Percentiles rank a stretch among this genome's conserved stretches.
phyloP scores from a whole-genome alignment of 92 coral and sea anemone species.

The Umimayanthus kanabou region DNA sequence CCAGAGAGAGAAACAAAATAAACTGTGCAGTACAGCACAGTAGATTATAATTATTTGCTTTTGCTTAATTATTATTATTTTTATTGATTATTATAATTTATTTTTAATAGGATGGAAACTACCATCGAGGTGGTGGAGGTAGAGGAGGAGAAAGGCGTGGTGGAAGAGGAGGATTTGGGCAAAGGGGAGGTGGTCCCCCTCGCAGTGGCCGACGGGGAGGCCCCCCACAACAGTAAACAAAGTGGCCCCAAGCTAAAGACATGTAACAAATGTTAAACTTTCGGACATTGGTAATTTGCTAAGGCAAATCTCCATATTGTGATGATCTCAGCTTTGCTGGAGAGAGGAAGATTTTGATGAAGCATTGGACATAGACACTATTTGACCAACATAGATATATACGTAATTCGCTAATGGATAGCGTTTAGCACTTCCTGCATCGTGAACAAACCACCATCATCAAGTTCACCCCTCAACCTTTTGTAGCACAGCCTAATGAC shows the following conservation, averaged over 20 bases:
- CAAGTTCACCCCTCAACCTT: not conserved
- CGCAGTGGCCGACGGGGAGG: conserved; percentile 77
- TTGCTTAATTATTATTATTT: not conserved
- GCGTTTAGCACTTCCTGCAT: not conserved
- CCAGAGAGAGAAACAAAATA: too few relatives aligned
- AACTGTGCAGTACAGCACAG: not conserved
- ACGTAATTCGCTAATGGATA: conserved; percentile 17
- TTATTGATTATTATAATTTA: not conserved
- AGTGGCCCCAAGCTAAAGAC: not conserved
- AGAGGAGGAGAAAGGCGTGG: conserved; percentile 78
- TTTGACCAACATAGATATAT: conserved; percentile 42
- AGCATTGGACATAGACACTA: conserved; percentile 87
- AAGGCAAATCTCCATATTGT: conserved; percentile 24
- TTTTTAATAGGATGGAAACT: conserved; percentile 54
- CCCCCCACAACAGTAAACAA: conserved; percentile 64
- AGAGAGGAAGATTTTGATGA: conserved; percentile 99
- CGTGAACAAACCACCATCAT: not conserved
- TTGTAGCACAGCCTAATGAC: not conserved
- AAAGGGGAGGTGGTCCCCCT: conserved; percentile 75
- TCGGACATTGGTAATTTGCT: conserved; percentile 44
- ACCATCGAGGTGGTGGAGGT: conserved; percentile 69
- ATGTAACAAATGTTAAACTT: conserved; percentile 23
- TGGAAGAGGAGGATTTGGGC: conserved; percentile 85
- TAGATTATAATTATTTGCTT: too few relatives aligned
- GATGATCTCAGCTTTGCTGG: conserved; percentile 49